Conservation (phyloP, 2,113 vertebrate species). For the Pelecanus crispus region DNA sequence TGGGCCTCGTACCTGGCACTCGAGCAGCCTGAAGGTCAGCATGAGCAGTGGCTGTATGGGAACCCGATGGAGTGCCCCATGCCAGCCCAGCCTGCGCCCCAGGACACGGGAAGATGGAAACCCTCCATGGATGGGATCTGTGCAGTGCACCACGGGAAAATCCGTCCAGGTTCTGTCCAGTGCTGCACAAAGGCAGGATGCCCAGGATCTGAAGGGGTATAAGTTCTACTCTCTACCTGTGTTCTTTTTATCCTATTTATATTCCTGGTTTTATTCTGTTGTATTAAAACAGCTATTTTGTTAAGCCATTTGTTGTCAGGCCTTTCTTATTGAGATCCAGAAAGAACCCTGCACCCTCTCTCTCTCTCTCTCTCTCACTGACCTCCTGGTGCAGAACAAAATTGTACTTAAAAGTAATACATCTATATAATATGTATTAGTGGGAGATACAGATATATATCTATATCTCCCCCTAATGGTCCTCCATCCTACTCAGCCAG, state of each 20-base stretch:
- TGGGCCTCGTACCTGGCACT: neutral
- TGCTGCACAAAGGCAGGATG: neutral
- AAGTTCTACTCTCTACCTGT: neutral
- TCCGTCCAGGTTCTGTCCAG: rapidly evolving
- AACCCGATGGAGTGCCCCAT: neutral
- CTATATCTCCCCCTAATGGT: neutral
- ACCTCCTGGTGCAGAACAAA: neutral
- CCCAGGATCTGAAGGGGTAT: neutral
- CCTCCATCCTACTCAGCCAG: neutral
- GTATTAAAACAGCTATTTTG: neutral
- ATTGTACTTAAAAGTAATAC: neutral
- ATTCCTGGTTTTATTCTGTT: neutral
- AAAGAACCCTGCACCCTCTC: neutral
- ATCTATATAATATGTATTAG: neutral
- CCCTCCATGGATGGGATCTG: neutral
- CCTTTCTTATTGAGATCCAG: neutral
- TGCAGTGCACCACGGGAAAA: neutral
- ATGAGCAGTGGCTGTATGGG: rapidly evolving
- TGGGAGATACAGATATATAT: neutral
- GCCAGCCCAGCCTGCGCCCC: neutral
- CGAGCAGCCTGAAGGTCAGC: neutral
- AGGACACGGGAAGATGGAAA: neutral
- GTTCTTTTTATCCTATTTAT: neutral
- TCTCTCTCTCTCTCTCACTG: neutral
- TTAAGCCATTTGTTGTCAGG: neutral